Evolutionary conservation across 2,797 vertebrate species (phyloP).

Genomic region (Acomys russatus): DNA sequence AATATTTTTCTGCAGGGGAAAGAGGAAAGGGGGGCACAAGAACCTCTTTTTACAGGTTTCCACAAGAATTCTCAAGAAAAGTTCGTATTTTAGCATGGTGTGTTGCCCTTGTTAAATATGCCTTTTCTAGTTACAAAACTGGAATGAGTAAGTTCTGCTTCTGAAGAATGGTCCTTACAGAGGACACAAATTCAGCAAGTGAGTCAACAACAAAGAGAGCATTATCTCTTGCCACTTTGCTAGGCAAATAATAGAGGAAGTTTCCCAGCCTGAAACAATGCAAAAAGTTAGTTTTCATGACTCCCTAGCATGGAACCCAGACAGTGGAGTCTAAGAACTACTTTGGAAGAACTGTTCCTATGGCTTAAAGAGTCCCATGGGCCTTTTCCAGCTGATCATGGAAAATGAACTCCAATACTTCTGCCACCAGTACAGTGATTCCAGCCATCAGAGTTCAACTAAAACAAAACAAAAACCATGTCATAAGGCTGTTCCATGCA

Average conservation of each 20-base stretch:
- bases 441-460: neutral
- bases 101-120: neutral
- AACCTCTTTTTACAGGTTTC: neutral
- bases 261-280: neutral
- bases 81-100: neutral
- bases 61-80: slow-evolving; percentile 30
- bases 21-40: neutral
- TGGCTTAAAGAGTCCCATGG: too few species aligned
- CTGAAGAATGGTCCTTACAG: neutral
- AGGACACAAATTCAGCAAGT: neutral
- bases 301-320: neutral
- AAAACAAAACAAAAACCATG: neutral
- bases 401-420: neutral
- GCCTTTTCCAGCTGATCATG: neutral
- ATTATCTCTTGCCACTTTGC: neutral
- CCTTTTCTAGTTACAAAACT: slow-evolving; percentile 32
- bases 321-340: neutral
- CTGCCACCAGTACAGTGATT: neutral
- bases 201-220: neutral
- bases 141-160: neutral
- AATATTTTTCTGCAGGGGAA: neutral
- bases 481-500: neutral
- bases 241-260: neutral
- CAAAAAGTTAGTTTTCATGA: neutral
- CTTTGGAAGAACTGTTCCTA: neutral